Evolutionary conservation across 2,888 invertebrate genomes (phyloP).

Genomic region (Parasteatoda lunata): DNA sequence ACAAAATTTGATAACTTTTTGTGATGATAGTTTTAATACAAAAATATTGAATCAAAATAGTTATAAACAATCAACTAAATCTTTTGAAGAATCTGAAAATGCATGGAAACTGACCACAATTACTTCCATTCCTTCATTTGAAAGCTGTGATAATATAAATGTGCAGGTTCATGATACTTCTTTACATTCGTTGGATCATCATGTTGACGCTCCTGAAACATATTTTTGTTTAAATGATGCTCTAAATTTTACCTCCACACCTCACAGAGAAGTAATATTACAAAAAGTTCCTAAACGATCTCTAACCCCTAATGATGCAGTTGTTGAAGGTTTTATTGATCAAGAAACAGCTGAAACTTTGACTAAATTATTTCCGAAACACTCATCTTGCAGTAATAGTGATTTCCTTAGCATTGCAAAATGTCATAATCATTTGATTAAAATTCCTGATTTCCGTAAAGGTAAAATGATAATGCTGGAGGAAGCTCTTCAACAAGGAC

Average conservation of each 20-base stretch:
- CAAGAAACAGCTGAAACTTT: conserved; percentile 81
- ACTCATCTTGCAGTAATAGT: conserved; percentile 79
- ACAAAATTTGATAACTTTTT: conserved; percentile 80
- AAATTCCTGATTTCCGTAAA: conserved; percentile 87
- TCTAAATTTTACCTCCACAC: background rate
- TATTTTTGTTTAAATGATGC: background rate
- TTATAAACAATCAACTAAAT: background rate
- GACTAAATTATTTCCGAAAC: conserved; percentile 73
- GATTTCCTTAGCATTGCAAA: conserved; percentile 79
- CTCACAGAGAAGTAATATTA: conserved; percentile 79
- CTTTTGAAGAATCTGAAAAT: background rate
- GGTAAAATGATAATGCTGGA: conserved; percentile 86
- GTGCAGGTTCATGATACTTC: background rate
- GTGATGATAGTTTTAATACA: conserved; percentile 72
- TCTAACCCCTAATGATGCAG: conserved; percentile 82
- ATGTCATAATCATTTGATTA: conserved; percentile 77
- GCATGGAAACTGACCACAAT: background rate
- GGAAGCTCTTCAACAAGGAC: conserved; percentile 87
- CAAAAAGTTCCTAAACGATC: conserved; percentile 87
- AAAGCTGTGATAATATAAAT: background rate
- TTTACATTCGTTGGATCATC: too few species aligned
- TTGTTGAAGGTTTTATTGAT: conserved; percentile 86
- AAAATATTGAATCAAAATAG: background rate
- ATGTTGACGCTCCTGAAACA: background rate
- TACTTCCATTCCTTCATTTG: background rate